Evolutionary conservation across 2,113 vertebrate genomes (phyloP).

Genomic region (Nothoprocta perdicaria): DNA sequence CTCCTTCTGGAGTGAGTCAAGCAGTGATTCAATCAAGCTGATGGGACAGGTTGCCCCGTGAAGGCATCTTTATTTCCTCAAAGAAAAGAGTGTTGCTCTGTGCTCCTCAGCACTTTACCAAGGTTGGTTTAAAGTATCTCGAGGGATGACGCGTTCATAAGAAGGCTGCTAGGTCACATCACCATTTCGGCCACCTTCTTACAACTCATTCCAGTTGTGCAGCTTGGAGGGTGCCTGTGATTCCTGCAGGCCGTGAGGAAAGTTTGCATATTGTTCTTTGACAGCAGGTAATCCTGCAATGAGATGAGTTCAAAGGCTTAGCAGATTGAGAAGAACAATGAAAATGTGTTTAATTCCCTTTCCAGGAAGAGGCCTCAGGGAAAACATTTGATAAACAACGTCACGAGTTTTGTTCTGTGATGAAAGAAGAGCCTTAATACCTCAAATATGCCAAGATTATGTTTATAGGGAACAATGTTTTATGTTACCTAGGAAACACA

Average conservation of each 20-base stretch:
- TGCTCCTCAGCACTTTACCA: not conserved
- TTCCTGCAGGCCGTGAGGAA: not conserved
- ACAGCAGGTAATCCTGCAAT: not conserved
- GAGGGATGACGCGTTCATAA: not conserved
- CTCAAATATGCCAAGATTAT: not conserved
- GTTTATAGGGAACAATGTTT: not conserved
- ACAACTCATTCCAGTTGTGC: not conserved
- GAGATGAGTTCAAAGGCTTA: not conserved
- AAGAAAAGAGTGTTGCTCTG: rapidly evolving
- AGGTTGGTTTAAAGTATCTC: not conserved
- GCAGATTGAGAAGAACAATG: not conserved
- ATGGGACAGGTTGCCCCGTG: not conserved
- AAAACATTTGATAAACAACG: not conserved
- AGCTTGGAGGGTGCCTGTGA: not conserved
- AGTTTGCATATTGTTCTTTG: not conserved
- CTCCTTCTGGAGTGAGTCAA: not conserved
- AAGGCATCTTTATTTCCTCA: not conserved
- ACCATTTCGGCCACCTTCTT: not conserved
- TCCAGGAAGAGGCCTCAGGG: not conserved
- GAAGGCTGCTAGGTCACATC: not conserved
- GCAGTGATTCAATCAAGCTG: rapidly evolving
- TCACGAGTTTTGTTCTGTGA: not conserved
- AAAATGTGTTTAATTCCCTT: not conserved
- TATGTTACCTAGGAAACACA: conserved; percentile 24
- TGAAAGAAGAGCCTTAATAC: not conserved